phyloP scores from a whole-genome alignment of 1,140 invertebrate genomes.

The Heliothis virescens region DNA sequence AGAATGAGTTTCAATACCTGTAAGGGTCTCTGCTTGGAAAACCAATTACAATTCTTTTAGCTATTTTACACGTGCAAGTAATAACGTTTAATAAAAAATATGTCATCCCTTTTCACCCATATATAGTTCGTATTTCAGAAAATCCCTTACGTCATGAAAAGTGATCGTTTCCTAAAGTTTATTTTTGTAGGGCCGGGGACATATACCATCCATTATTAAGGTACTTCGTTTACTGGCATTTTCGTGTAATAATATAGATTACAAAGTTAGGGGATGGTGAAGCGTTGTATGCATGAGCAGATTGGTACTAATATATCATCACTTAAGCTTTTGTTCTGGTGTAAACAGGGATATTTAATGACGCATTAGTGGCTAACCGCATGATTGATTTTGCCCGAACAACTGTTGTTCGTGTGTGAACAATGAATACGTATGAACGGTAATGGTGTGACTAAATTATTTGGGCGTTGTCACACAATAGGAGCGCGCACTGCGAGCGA shows the following conservation, averaged over 20 bases:
- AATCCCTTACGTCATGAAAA: slow-evolving; percentile 43
- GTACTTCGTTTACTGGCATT: neutral
- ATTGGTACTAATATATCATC: slow-evolving; percentile 19
- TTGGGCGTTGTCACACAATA: slow-evolving; percentile 25
- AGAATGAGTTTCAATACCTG: neutral
- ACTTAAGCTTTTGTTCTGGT: slow-evolving; percentile 13
- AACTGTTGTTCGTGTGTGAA: slow-evolving; percentile 21
- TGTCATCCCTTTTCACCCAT: slow-evolving; percentile 38
- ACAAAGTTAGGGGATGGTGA: slow-evolving; percentile 6
- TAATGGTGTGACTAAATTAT: slow-evolving; percentile 33
- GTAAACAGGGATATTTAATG: slow-evolving; percentile 28
- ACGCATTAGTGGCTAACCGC: slow-evolving; percentile 24
- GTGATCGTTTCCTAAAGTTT: slow-evolving; percentile 23
- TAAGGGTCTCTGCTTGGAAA: neutral
- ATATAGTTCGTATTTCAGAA: slow-evolving; percentile 36
- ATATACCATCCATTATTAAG: slow-evolving; percentile 12
- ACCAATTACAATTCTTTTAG: slow-evolving; percentile 1
- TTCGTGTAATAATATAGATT: slow-evolving; percentile 30
- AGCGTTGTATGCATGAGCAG: neutral
- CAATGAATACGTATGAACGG: slow-evolving; percentile 22
- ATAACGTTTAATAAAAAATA: slow-evolving; percentile 36
- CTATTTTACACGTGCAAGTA: slow-evolving; percentile 19
- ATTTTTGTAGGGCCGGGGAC: slow-evolving; percentile 31
- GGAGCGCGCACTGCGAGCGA: neutral
- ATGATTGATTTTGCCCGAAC: slow-evolving; percentile 25